Evolutionary conservation across 37 sponge, comb jelly and placozoan genomes (phyloP), one percentile per base, ranked within the genome.

Genomic region (Eunapius fragilis): DNA sequence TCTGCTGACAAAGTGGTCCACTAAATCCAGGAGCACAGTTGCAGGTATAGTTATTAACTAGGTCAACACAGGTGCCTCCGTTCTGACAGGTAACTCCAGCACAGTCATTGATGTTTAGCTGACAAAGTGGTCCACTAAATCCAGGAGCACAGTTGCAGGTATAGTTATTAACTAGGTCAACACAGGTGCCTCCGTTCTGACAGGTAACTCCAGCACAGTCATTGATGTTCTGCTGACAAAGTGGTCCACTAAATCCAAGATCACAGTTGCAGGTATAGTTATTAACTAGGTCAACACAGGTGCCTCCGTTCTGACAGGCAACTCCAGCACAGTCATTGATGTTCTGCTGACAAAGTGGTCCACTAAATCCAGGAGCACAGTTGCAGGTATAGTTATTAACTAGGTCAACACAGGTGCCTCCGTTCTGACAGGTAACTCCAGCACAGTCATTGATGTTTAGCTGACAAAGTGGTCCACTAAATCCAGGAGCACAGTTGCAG

Each of bases 401-500:
- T 37, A 36, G 75, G 28, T 82, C 75, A 26, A 30, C 41, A 70
- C 91, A 91, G 25, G 76, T 47, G 23, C 84, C 91, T 25, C 82
- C 84, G 69, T 87, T 87, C n/a, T 49, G 71, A 75, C 91, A 91
- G 0, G 74, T 69, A 25, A 45, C 37, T 0, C 38, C 0, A n/a
- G 22, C 68, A 36, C 91, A 91, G 24, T 71, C 72, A 78, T 86
- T 71, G 50, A 82, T 73, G 31, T 36, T 82, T 27, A 38, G 23
- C 5, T 25, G 37, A 80, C 97, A 96, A 31, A 28, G 3, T 0
- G 31, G 58, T 2, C 93, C 94, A 74, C 80, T 85, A 72, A 79
- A 91, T 13, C 92, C 89, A 41, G 80, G 37, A 11, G 32, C 68
- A 82, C 97, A 96, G 12, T 27, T 9, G 72, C 97, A 96, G 34